Base-by-base conservation (phyloP, 2,113 vertebrate genomes). In the Cyanocitta stelleri region DNA sequence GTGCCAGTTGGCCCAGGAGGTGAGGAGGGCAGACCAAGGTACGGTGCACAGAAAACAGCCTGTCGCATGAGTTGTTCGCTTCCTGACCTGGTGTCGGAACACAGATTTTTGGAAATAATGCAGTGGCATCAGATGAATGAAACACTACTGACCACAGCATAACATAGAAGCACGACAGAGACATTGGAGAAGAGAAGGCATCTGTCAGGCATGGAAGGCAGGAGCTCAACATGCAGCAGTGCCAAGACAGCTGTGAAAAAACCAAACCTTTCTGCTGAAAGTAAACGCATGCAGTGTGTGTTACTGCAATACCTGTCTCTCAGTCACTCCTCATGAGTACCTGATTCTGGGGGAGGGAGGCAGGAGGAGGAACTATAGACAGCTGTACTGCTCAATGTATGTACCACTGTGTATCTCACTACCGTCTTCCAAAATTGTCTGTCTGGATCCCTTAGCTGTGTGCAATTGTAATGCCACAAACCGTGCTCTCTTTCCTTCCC, bases 261-360 rank as follows among this genome's bases (percentile, higher is more conserved):
- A 79, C 41, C 63, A 95, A 91, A 52, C 56, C 37, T 27, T 97
- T 77, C 77, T 96, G 64, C 76, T 67, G 27, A 80, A 95, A 94
- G 49, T 46, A 46, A 93, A 92, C 41, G 11, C 14, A 10, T 89
- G 68, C 59, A 48, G 39, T 68, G 39, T 78, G 49, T 27, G 51
- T 43, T 95, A 85, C 91, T 75, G 54, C 61, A 64, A 4, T 91
- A 69, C 91, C 68, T 89, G 87, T 81, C 51, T 63, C 94, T 90
- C 90, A 68, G 52, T 95, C 68, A 52, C 72, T 97, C 76, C 85
- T 85, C 77, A 52, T 6, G 35, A 66, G 64, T 52, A 46, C 26
- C 44, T 91, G 44, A 61, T 41, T 49, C 44, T 51, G 81, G 68
- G 29, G 21, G 11, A 73, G 30, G 41, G 26, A 92, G 46, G 64